phyloP scores from a whole-genome alignment of 2,888 invertebrate species.

The Platynereis dumerilii region DNA sequence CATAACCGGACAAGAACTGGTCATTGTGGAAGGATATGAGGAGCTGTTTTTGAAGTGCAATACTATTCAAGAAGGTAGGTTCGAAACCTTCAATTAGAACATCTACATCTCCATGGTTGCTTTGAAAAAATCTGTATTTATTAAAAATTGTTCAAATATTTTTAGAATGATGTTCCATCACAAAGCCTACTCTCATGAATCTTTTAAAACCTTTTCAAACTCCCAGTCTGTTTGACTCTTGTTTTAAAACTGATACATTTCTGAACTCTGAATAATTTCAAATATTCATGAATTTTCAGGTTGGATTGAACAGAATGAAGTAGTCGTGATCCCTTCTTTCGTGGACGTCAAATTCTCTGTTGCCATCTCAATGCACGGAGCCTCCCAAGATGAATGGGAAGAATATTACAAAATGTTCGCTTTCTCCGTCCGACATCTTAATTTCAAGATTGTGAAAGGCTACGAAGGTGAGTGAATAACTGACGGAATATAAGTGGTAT shows the following conservation, averaged over 20 bases:
- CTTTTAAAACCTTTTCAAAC: too few relatives aligned
- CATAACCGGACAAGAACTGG: slow-evolving; percentile 25
- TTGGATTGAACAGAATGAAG: slow-evolving; percentile 38
- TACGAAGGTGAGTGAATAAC: slow-evolving; percentile 3
- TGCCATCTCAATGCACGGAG: slow-evolving; percentile 34
- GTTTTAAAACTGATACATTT: too few relatives aligned
- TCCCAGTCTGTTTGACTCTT: too few relatives aligned
- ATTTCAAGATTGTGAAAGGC: slow-evolving; percentile 19
- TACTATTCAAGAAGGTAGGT: slow-evolving; percentile 32
- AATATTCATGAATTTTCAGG: too few relatives aligned
- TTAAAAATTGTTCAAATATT: too few relatives aligned
- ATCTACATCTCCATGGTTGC: too few relatives aligned
- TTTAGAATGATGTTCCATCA: too few relatives aligned
- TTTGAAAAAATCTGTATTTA: too few relatives aligned
- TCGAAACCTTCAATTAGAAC: background rate
- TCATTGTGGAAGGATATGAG: slow-evolving; percentile 23
- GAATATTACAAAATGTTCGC: slow-evolving; percentile 38
- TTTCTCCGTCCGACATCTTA: slow-evolving; percentile 35
- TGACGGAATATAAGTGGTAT: too few relatives aligned
- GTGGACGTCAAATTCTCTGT: slow-evolving; percentile 30
- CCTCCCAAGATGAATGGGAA: slow-evolving; percentile 35
- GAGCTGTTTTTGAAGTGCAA: slow-evolving; percentile 33
- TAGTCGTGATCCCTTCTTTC: slow-evolving; percentile 32
- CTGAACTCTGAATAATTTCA: too few relatives aligned
- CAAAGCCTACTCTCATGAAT: too few relatives aligned